Evolutionary conservation across 2,797 vertebrate species (phyloP), one percentile per base, ranked within the genome.

Genomic region (Sebastes baramenuke): DNA sequence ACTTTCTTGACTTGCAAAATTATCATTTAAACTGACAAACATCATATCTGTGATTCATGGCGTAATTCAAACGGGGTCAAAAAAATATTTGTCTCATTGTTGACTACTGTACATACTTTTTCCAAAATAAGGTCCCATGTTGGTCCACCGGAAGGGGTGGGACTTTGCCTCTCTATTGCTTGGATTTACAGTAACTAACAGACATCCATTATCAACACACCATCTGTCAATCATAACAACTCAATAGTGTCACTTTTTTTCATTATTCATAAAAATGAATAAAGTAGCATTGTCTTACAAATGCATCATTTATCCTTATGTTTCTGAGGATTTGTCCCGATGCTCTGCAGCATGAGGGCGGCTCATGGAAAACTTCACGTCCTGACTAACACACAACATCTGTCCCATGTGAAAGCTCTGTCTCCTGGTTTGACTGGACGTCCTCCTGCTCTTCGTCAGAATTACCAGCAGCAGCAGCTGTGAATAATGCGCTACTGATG

Each of bases 181-280:
- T 67, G 12, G 42, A 36, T 64, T 65, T n/a, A 58, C 34, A 55
- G 20, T 36, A 52, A 61, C 9, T 27, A 58, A 38, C 12, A 30
- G 59, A 64, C 18, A 34, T 25, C 16, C 13, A 42, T 32, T 60
- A 52, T 60, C 4, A 80, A 56, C 46, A 34, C 29, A 6, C 6
- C 8, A 12, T 59, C 12, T 65, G n/a, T 46, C 46, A 64, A 72
- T 32, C 16, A 2, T 42, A 49, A 42, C 64, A 61, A 61, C 29
- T 76, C 36, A 61, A n/a, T 2, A 14, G 11, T 32, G 1, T 52
- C 38, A 30, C 9, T 30, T 29, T 27, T 12, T 38, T 65, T 20
- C 34, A 67, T 66, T 66, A 32, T 62, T 79, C 24, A 42, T 64
- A 67, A 52, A 74, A 81, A 87, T 65, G 61, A 77, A 52, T 65